A percentile compares a stretch with the other conserved stretches of the same genome.
phyloP scores from a whole-genome alignment of 1,140 invertebrate genomes.

The Eurosta solidaginis region DNA sequence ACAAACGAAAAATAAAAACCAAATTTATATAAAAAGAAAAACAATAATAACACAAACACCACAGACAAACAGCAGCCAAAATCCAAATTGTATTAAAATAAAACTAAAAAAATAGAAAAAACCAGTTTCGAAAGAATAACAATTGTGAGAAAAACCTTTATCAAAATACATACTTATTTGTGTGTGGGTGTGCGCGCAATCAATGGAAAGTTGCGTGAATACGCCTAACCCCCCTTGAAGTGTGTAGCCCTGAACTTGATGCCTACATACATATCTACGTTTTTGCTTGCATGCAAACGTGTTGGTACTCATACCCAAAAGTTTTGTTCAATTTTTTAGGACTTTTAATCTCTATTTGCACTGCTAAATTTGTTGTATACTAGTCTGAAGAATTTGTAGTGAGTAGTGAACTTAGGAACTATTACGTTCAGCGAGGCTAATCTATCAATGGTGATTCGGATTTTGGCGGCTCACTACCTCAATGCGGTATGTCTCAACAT shows the following conservation, averaged over 20 bases:
- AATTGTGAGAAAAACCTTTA: not conserved
- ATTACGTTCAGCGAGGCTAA: no score
- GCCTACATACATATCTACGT: not conserved
- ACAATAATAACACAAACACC: not conserved
- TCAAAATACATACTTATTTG: not conserved
- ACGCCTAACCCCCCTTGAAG: not conserved
- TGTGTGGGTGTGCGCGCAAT: not conserved
- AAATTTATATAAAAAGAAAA: not conserved
- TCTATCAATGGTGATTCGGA: no score
- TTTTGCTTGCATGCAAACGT: no score
- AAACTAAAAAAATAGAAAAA: not conserved
- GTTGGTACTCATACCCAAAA: no score
- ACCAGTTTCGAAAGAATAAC: not conserved
- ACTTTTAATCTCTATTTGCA: no score
- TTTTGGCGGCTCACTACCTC: no score
- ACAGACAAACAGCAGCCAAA: not conserved
- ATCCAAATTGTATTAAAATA: not conserved
- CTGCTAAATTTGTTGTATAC: no score
- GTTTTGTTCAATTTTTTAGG: no score
- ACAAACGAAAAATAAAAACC: no score
- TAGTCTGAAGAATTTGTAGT: no score
- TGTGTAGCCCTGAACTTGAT: not conserved
- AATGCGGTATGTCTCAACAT: no score
- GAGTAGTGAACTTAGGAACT: no score
- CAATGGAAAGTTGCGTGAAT: not conserved